phyloP scores from a whole-genome alignment of 2,888 invertebrate genomes.

The Synergus umbraculus region DNA sequence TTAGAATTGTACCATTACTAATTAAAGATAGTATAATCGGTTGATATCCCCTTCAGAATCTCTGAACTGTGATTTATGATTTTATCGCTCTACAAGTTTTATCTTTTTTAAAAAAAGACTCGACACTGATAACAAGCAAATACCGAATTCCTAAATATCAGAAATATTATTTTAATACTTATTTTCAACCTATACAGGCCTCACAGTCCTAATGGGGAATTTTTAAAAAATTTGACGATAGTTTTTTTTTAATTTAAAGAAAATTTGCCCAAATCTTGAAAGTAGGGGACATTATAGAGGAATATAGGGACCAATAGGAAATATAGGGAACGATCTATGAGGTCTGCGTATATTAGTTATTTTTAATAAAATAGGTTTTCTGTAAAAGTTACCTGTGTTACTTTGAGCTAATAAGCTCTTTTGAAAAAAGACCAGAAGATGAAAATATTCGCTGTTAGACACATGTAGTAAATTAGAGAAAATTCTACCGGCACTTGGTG shows the following conservation, averaged over 20 bases:
- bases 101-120: background rate
- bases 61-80: slow-evolving; percentile 15
- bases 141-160: background rate
- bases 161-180: background rate
- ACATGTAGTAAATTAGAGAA: slow-evolving; percentile 19
- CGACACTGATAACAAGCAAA: background rate
- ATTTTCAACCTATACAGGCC: background rate
- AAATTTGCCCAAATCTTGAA: no score
- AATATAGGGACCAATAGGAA: no score
- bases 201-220: no score
- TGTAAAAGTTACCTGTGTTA: no score
- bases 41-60: slow-evolving; percentile 5
- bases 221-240: no score
- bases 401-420: background rate
- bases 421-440: slow-evolving; percentile 21
- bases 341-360: no score
- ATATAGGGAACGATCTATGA: no score
- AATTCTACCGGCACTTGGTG: background rate
- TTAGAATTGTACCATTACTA: background rate
- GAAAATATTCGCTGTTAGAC: slow-evolving; percentile 4
- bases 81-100: background rate
- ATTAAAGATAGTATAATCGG: background rate
- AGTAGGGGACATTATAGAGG: no score
- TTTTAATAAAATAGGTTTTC: no score
- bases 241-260: no score